A percentile compares a stretch with the other conserved stretches of the same genome.
These are phyloP conservation scores for Sardina pilchardus DNA, from an alignment of 2,113 vertebrate species.

Conservation along the genomic window DNA sequence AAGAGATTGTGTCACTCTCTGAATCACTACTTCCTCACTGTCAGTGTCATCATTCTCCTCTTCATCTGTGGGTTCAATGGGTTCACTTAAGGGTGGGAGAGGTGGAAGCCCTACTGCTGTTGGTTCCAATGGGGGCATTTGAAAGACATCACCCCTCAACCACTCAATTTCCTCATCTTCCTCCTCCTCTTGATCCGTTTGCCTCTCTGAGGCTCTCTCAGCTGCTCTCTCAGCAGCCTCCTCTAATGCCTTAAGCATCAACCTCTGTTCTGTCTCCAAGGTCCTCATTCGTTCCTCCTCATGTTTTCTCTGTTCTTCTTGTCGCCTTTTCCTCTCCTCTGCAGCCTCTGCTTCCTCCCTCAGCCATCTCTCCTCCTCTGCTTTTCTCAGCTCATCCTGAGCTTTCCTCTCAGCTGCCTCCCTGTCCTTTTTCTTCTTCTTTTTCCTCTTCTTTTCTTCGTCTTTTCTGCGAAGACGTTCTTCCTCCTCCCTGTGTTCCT, in stretches of 20 bases:
- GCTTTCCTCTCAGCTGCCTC: constrained; percentile 39
- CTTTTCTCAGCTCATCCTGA: constrained; percentile 40
- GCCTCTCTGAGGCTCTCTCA: constrained; percentile 20
- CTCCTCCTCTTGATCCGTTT: constrained; percentile 35
- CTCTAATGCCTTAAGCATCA: constrained; percentile 41
- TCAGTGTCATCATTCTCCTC: constrained; percentile 26
- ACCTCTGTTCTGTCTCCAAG: constrained; percentile 44
- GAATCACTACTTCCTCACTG: constrained; percentile 23
- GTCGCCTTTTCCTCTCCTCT: constrained; percentile 37
- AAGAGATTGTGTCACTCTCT: constrained; percentile 63
- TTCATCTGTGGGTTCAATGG: constrained; percentile 38
- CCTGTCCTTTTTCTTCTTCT: constrained; percentile 64
- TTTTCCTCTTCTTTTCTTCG: constrained; percentile 56
- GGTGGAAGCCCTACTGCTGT: constrained; percentile 46
- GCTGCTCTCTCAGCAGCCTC: constrained; percentile 47
- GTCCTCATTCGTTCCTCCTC: constrained; percentile 52
- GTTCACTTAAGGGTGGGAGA: constrained; percentile 17
- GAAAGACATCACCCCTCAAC: constrained; percentile 77
- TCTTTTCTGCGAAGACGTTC: constrained; percentile 61
- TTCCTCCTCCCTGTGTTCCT: constrained; percentile 59
- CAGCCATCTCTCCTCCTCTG: constrained; percentile 34
- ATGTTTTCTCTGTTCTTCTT: constrained; percentile 39
- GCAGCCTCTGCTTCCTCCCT: constrained; percentile 37
- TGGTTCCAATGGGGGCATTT: constrained; percentile 60
- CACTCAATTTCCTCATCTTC: constrained; percentile 57